Conservation (phyloP, 1,140 invertebrate species). For the Mercenaria mercenaria region DNA sequence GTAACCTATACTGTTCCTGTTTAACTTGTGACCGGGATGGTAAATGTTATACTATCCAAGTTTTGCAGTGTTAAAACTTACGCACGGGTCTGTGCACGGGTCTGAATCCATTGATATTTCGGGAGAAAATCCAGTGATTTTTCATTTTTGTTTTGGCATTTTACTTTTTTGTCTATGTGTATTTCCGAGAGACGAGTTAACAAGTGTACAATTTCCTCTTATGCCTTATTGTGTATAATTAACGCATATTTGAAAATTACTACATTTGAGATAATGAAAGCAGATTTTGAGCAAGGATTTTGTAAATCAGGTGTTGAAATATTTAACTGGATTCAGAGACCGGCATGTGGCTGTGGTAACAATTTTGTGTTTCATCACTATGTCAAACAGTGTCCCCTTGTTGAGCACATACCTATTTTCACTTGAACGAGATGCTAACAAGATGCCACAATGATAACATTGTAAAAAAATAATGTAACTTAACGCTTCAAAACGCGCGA, state of each 20-base stretch:
- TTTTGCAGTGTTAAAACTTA: too few species aligned
- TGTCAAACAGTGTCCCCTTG: background rate
- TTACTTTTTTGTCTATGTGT: too few species aligned
- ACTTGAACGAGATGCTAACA: background rate
- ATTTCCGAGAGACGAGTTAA: too few species aligned
- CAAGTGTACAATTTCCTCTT: too few species aligned
- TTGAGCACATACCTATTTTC: background rate
- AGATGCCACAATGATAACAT: slow-evolving; percentile 11
- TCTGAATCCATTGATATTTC: too few species aligned
- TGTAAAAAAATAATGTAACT: background rate
- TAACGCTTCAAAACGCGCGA: background rate
- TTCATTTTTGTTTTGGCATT: too few species aligned
- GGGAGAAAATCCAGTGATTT: too few species aligned
- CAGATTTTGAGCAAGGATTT: too few species aligned
- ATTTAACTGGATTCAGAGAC: background rate
- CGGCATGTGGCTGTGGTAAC: background rate
- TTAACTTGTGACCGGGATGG: background rate
- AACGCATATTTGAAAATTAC: too few species aligned
- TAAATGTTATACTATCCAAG: background rate
- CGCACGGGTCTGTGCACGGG: too few species aligned
- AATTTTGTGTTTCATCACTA: background rate
- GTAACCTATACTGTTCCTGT: background rate
- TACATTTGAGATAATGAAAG: too few species aligned
- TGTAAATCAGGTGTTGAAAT: background rate
- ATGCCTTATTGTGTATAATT: too few species aligned